Evolutionary conservation across 1,140 invertebrate species (phyloP).

Genomic region (Anadara kagoshimensis): DNA sequence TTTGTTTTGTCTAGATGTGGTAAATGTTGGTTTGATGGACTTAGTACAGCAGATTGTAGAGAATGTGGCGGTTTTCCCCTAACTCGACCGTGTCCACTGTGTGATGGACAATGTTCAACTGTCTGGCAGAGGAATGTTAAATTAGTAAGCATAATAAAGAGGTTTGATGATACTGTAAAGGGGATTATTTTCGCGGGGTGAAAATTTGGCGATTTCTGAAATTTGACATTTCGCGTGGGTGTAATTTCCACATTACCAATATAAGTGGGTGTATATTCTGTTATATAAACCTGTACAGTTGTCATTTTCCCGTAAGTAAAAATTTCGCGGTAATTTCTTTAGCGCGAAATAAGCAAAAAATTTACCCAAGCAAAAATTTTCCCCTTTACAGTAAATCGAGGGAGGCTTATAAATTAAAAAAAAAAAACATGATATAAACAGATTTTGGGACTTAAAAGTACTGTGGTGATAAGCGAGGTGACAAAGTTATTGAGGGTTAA

Average conservation of each 20-base stretch:
- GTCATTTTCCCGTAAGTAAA: neutral
- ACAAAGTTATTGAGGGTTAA: too few relatives aligned
- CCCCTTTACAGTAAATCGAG: neutral
- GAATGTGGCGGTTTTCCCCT: constrained; percentile 89
- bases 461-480: too few relatives aligned
- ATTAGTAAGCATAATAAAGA: constrained; percentile 77
- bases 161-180: neutral
- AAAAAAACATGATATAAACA: neutral
- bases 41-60: constrained; percentile 85
- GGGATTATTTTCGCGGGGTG: too few relatives aligned
- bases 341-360: too few relatives aligned
- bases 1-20: constrained; percentile 80
- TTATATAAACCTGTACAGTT: too few relatives aligned
- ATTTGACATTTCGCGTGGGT: too few relatives aligned
- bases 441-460: too few relatives aligned
- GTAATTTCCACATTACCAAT: too few relatives aligned
- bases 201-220: too few relatives aligned
- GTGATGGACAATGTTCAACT: constrained; percentile 82
- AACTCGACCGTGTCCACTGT: constrained; percentile 84
- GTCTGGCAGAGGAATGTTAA: constrained; percentile 86
- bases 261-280: neutral
- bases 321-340: too few relatives aligned
- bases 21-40: constrained; percentile 86
- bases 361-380: too few relatives aligned
- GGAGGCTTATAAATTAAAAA: neutral